A percentile compares a stretch with the other conserved stretches of the same genome.
Evolutionary conservation across 2,888 invertebrate genomes (phyloP).

Genomic region (Hesperia comma): DNA sequence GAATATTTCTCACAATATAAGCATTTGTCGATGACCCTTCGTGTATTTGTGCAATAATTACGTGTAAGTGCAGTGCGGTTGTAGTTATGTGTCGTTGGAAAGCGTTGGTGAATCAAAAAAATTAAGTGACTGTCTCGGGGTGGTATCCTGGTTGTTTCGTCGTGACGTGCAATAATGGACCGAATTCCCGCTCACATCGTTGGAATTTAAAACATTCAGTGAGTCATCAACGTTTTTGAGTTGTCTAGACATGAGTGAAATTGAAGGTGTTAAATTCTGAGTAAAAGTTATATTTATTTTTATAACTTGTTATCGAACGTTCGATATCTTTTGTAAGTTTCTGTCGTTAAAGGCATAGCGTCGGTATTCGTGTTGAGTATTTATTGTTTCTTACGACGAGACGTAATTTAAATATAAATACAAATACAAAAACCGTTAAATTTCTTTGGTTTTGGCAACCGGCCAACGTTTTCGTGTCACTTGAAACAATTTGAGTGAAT

Average conservation of each 20-base stretch:
- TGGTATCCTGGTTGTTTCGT: conserved; percentile 74
- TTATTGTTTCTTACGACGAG: not conserved
- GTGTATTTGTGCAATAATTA: conserved; percentile 55
- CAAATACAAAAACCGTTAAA: not conserved
- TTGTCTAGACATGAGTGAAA: conserved; percentile 27
- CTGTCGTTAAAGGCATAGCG: conserved; percentile 4
- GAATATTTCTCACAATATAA: conserved; percentile 67
- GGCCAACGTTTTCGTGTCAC: conserved; percentile 9
- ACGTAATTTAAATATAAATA: conserved; percentile 24
- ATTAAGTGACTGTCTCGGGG: conserved; percentile 68
- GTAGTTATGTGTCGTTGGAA: conserved; percentile 63
- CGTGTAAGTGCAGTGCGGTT: conserved; percentile 41
- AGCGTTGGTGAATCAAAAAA: conserved; percentile 64
- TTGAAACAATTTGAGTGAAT: conserved; percentile 11
- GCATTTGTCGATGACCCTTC: conserved; percentile 56
- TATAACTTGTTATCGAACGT: conserved; percentile 16
- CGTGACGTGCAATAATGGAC: conserved; percentile 74
- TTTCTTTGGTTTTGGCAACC: conserved; percentile 25
- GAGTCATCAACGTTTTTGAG: conserved; percentile 75
- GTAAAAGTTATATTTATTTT: conserved; percentile 10
- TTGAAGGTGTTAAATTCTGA: conserved; percentile 12
- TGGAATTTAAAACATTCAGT: conserved; percentile 82
- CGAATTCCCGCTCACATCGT: conserved; percentile 75
- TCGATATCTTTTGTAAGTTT: conserved; percentile 13
- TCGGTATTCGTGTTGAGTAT: conserved; percentile 20